phyloP scores from a whole-genome alignment of 2,113 vertebrate species.

The Hiodon alosoides region DNA sequence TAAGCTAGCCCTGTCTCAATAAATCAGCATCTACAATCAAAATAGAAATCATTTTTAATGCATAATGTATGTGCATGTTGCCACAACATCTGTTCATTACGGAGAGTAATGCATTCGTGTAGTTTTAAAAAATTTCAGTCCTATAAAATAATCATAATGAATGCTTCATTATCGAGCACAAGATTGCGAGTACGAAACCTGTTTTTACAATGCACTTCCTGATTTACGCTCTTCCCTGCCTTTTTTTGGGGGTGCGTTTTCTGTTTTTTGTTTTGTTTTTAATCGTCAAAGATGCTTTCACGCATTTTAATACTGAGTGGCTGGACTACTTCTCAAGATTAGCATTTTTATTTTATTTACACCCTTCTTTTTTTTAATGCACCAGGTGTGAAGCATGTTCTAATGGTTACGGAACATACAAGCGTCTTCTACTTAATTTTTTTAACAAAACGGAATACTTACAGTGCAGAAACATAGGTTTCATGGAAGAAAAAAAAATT shows the following conservation, averaged over 20 bases:
- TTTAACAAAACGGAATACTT: too few species aligned
- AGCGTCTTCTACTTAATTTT: too few species aligned
- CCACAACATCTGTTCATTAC: slow-evolving; percentile 79
- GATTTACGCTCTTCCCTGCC: slow-evolving; percentile 20
- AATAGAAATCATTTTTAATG: slow-evolving; percentile 77
- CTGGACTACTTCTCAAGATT: slow-evolving; percentile 13
- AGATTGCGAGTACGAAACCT: slow-evolving; percentile 24
- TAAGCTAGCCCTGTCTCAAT: slow-evolving; percentile 71
- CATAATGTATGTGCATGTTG: slow-evolving; percentile 80
- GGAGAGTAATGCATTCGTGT: slow-evolving; percentile 71
- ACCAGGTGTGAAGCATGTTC: too few species aligned
- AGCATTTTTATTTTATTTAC: too few species aligned
- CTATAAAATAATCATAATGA: slow-evolving; percentile 59
- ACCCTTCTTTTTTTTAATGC: background rate
- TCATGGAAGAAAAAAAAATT: too few species aligned
- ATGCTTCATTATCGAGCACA: slow-evolving; percentile 36
- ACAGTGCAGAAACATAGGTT: too few species aligned
- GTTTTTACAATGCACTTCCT: slow-evolving; percentile 16
- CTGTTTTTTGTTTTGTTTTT: background rate
- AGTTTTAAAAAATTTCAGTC: slow-evolving; percentile 67
- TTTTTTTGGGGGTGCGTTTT: too few species aligned
- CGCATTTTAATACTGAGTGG: background rate
- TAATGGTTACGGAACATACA: too few species aligned
- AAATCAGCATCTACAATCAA: slow-evolving; percentile 79
- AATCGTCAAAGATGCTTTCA: slow-evolving; percentile 7